Base-by-base conservation (phyloP, 2,888 invertebrate genomes). In the Brenthis ino region DNA sequence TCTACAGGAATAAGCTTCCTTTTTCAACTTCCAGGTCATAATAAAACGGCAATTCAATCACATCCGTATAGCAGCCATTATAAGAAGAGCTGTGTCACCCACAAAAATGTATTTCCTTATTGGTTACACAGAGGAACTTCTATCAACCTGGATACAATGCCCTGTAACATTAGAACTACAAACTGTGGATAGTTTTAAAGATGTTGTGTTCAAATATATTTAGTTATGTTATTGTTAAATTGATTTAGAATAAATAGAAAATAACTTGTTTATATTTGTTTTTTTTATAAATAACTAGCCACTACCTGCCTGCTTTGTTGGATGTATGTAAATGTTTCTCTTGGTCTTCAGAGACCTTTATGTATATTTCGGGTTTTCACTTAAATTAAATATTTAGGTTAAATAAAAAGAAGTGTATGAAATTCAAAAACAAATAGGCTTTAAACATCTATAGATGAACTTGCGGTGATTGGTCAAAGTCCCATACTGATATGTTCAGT, bases 21-120 rank as follows among this genome's bases (percentile, higher is more conserved):
- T 14, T 11, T 55, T 56, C 2, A n/a, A 53, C 1, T 80, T 80
- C 2, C 80, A 93, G 92, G 93, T 98, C 12, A 97, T 99, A 70
- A 97, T 99, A 72, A 99, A 99, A 90, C 94, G 99, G 14, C 97
- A 99, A 80, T 97, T 98, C 82, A 99, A 99, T 85, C 95, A 97
- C 72, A 96, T 99, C 58, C 93, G 98, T 79, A 95, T 99, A 71
- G 96, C 96, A 14, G 97, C 96, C 8, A 95, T 99, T 70, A 89
- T 98, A 43, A 85, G 94, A 6, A 94, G 95, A 77, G 93, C 90
- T 3, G 89, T 97, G 0, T 93, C 93, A 55, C 94, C 96, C 0
- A 94, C 95, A 28, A 98, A 98, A 92, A 95, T 99, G 94, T 99
- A 99, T 84, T 99, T 99, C 91, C 94, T 99, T n/a, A 95, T 98